phyloP scores from a whole-genome alignment of 37 sponge, comb jelly and placozoan species.

The Eunapius fragilis region DNA sequence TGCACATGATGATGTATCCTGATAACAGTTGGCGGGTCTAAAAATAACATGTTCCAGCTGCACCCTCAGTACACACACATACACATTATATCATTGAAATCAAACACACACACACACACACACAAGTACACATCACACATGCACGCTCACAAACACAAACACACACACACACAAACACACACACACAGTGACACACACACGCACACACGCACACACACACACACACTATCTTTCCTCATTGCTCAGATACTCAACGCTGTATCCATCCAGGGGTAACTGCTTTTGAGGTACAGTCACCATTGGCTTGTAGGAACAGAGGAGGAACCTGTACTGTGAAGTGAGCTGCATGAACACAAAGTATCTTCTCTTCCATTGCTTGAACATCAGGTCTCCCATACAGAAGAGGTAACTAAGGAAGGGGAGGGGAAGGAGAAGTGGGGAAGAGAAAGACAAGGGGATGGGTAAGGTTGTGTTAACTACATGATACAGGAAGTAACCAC shows the following conservation, averaged over 20 bases:
- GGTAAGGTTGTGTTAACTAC: too few relatives aligned
- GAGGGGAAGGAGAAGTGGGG: conserved; percentile 4
- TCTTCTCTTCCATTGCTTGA: conserved; percentile 64
- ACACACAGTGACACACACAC: too few relatives aligned
- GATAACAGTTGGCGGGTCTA: background rate
- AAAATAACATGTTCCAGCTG: too few relatives aligned
- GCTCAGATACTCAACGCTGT: conserved; percentile 57
- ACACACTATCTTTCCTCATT: background rate
- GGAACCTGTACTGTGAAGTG: conserved; percentile 59
- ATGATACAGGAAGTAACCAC: too few relatives aligned
- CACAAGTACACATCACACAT: too few relatives aligned
- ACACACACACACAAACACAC: too few relatives aligned
- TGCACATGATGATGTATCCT: background rate
- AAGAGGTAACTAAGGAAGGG: conserved; percentile 56
- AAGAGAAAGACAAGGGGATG: background rate
- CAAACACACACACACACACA: too few relatives aligned
- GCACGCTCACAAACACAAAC: conserved; percentile 3
- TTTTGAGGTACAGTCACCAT: conserved; percentile 52
- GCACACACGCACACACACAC: background rate
- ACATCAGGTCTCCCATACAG: conserved; percentile 45
- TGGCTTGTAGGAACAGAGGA: conserved; percentile 60
- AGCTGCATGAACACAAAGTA: conserved; percentile 78
- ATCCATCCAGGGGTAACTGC: conserved; percentile 58
- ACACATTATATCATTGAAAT: background rate
- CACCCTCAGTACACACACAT: background rate